A percentile compares a stretch with the other conserved stretches of the same genome.
phyloP scores from a whole-genome alignment of 2,888 invertebrate genomes.

The Pemphredon lugubris region DNA sequence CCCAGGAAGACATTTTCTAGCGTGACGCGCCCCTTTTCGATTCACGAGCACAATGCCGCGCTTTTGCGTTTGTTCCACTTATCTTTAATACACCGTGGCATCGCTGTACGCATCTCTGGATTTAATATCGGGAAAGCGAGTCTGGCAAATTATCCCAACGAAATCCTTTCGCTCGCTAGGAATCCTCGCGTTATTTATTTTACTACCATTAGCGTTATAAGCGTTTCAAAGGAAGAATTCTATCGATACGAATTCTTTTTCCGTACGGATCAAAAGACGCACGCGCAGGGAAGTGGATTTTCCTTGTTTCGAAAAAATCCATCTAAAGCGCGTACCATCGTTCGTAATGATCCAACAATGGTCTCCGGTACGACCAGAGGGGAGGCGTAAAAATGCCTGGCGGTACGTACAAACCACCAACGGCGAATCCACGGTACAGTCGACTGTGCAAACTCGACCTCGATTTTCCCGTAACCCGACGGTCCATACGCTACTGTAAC shows the following conservation, averaged over 20 bases:
- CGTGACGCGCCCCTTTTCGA: constrained; percentile 48
- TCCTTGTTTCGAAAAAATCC: constrained; percentile 31
- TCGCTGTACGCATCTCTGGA: constrained; percentile 56
- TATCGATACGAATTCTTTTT: too few relatives aligned
- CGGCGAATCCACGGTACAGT: constrained; percentile 60
- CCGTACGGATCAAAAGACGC: constrained; percentile 21
- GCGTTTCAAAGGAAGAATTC: too few relatives aligned
- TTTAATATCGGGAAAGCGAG: constrained; percentile 31
- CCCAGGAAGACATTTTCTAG: constrained; percentile 60
- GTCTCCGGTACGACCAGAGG: constrained; percentile 60
- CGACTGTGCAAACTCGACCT: constrained; percentile 56
- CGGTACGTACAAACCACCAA: constrained; percentile 65
- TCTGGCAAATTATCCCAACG: constrained; percentile 23
- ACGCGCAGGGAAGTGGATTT: constrained; percentile 40
- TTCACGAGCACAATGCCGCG: constrained; percentile 47
- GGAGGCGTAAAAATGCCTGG: constrained; percentile 65
- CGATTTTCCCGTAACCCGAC: constrained; percentile 57
- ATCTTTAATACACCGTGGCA: constrained; percentile 53
- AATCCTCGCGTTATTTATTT: too few relatives aligned
- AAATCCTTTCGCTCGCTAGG: not conserved
- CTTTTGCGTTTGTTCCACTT: constrained; percentile 55
- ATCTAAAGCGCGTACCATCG: constrained; percentile 43
- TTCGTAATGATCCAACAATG: constrained; percentile 59
- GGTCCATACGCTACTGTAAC: constrained; percentile 44
- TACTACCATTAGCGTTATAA: not conserved